These are phyloP conservation scores for Atherinomorus stipes DNA, from an alignment of 2,113 vertebrate species.

Conservation along the genomic window DNA sequence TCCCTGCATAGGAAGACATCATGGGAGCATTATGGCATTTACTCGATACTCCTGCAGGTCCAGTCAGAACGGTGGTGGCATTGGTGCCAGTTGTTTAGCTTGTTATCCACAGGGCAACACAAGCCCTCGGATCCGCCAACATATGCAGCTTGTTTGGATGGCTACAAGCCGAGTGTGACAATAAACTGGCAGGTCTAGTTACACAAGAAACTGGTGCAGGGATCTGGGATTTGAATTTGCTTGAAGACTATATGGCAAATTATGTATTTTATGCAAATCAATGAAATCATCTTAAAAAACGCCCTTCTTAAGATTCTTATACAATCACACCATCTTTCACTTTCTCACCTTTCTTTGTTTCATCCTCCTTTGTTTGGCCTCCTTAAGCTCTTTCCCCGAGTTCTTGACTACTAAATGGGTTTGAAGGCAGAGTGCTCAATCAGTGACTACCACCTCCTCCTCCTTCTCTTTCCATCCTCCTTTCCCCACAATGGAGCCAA, in stretches of 20 bases:
- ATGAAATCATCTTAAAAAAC: constrained; percentile 1
- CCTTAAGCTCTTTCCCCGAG: constrained; percentile 36
- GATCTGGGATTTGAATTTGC: background rate
- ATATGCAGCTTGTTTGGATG: constrained; percentile 32
- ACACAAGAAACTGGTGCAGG: background rate
- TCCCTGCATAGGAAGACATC: constrained; percentile 81
- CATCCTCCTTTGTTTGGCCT: constrained; percentile 16
- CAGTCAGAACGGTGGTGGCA: constrained; percentile 26
- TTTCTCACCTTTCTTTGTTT: constrained; percentile 23
- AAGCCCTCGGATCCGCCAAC: constrained; percentile 8
- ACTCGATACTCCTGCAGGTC: constrained; percentile 66
- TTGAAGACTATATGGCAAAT: background rate
- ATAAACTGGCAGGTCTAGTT: background rate
- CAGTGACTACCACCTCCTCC: constrained; percentile 49
- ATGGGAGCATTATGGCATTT: constrained; percentile 82
- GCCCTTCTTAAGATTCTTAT: constrained; percentile 35
- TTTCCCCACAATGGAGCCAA: constrained; percentile 41
- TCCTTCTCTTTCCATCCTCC: constrained; percentile 14
- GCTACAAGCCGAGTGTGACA: constrained; percentile 42
- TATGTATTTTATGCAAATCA: background rate
- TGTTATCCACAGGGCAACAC: constrained; percentile 57
- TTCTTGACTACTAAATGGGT: constrained; percentile 55
- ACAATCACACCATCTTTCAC: constrained; percentile 13
- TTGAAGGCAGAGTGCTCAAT: constrained; percentile 66
- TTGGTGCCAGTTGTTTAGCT: constrained; percentile 44